Conservation (phyloP, 2,797 vertebrate genomes). For the Strix occidentalis region DNA sequence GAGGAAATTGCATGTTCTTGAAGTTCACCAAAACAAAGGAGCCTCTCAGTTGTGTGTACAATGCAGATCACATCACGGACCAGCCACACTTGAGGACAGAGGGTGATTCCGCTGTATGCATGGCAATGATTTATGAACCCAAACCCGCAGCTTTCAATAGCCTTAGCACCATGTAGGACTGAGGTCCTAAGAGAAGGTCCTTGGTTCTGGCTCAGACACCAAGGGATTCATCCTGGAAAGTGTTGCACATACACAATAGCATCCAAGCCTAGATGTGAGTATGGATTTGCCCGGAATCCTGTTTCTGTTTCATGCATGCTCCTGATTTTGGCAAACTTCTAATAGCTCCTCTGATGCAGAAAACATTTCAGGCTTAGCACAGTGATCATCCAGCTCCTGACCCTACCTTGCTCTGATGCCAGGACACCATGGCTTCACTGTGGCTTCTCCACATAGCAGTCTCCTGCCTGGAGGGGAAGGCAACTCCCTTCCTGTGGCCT, state of each 20-base stretch:
- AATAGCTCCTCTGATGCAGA: background rate
- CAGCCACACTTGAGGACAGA: accelerated
- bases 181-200: background rate
- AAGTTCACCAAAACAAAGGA: background rate
- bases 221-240: background rate
- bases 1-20: background rate
- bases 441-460: background rate
- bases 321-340: background rate
- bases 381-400: background rate
- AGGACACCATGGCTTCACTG: background rate
- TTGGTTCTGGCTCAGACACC: background rate
- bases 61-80: accelerated
- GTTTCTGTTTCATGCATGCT: background rate
- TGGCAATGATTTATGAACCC: background rate
- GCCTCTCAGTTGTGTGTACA: background rate
- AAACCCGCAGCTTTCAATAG: background rate
- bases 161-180: background rate
- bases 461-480: background rate
- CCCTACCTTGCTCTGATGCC: background rate
- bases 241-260: background rate
- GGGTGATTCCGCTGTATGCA: background rate
- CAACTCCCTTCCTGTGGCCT: background rate
- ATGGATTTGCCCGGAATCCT: background rate
- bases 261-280: background rate
- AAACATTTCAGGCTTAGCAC: background rate